Conservation (phyloP, 53 echinoderm and acorn worm species). For the Henricia sp. region DNA sequence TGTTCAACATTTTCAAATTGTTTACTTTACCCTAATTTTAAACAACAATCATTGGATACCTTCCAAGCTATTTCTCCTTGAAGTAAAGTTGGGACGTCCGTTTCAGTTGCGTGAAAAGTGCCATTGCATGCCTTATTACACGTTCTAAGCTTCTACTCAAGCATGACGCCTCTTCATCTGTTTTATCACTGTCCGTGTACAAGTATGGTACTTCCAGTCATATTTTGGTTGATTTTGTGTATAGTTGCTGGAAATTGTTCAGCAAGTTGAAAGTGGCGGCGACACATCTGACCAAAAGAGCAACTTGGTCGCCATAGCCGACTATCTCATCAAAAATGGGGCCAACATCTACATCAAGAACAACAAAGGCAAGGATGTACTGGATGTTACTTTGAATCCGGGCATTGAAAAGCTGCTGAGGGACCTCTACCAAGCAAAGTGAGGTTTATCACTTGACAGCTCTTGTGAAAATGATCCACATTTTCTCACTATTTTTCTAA, state of each 20-base stretch:
- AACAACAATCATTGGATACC: too few relatives aligned
- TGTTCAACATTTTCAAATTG: too few relatives aligned
- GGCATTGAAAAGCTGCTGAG: constrained; percentile 36
- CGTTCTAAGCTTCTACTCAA: too few relatives aligned
- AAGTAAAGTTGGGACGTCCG: too few relatives aligned
- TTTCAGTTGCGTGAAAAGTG: too few relatives aligned
- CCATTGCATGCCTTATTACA: too few relatives aligned
- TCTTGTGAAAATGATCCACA: neutral
- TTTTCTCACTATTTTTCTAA: too few relatives aligned
- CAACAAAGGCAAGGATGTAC: constrained; percentile 42
- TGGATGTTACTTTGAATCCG: constrained; percentile 50
- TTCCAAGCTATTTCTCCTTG: too few relatives aligned
- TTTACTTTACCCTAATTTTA: too few relatives aligned
- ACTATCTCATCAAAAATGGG: constrained; percentile 57
- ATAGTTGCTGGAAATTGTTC: constrained; percentile 17
- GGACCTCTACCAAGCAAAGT: neutral
- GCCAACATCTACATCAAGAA: constrained; percentile 59
- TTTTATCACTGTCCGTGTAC: too few relatives aligned
- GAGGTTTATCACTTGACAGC: neutral
- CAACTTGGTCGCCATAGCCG: constrained; percentile 61
- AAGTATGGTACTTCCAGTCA: too few relatives aligned
- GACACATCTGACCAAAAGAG: constrained; percentile 10
- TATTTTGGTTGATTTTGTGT: neutral
- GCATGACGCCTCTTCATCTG: too few relatives aligned
- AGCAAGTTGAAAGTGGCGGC: neutral